These are phyloP conservation scores for Aphodius granarius DNA, from an alignment of 2,888 invertebrate species.

Conservation along the genomic window DNA sequence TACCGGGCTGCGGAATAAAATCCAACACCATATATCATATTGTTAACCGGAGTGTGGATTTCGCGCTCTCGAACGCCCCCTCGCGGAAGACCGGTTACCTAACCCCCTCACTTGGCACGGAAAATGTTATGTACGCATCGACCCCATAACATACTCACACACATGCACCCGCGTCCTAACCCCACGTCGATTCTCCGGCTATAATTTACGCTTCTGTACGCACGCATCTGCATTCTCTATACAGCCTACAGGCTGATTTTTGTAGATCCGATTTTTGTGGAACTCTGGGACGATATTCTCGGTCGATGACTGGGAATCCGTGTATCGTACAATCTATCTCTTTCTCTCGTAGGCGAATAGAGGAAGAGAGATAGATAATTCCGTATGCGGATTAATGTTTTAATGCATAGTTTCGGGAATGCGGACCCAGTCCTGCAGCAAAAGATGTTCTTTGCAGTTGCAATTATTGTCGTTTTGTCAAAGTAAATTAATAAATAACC, in stretches of 20 bases:
- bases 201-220: constrained; percentile 36
- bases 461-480: too few species aligned
- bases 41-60: background rate
- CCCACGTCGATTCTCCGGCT: constrained; percentile 13
- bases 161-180: background rate
- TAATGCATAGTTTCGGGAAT: too few species aligned
- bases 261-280: background rate
- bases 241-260: background rate
- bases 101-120: background rate
- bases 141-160: background rate
- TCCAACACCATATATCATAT: background rate
- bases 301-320: too few species aligned
- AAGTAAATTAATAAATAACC: too few species aligned
- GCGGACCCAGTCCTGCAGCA: too few species aligned
- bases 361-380: too few species aligned
- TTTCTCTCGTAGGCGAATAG: too few species aligned
- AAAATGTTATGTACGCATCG: background rate
- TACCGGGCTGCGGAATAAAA: background rate
- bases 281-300: too few species aligned
- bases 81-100: background rate
- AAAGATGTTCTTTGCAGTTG: too few species aligned
- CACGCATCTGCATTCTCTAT: constrained; percentile 35
- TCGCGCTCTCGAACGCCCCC: background rate
- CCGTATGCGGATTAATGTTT: too few species aligned
- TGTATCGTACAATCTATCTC: too few species aligned